Conservation (phyloP, 2,888 invertebrate genomes). For the Allygus modestus region DNA sequence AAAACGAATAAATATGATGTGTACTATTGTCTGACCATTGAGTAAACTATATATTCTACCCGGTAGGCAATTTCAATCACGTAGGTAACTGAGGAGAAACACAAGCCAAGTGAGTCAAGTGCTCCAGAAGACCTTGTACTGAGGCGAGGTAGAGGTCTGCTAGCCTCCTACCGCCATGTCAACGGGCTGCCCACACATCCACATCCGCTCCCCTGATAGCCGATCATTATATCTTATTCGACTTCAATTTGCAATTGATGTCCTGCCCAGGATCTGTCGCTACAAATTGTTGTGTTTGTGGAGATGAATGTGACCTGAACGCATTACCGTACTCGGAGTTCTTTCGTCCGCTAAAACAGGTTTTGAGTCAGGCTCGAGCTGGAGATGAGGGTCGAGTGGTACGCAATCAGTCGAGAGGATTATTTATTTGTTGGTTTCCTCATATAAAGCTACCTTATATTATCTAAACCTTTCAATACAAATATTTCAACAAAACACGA, state of each 20-base stretch:
- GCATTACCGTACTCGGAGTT: neutral
- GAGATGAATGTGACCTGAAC: neutral
- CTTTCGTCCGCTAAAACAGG: slow-evolving; percentile 6
- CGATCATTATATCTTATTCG: neutral
- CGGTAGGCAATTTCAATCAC: too few species aligned
- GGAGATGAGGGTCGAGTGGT: neutral
- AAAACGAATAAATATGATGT: too few species aligned
- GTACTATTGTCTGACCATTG: too few species aligned
- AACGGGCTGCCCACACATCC: neutral
- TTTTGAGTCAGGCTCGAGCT: neutral
- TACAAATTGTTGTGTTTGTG: neutral
- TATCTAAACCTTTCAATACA: too few species aligned
- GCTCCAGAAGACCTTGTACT: neutral
- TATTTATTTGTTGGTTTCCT: neutral
- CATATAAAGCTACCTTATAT: too few species aligned
- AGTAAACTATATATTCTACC: too few species aligned
- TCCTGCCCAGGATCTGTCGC: slow-evolving; percentile 17
- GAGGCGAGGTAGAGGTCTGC: neutral
- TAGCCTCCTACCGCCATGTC: slow-evolving; percentile 5
- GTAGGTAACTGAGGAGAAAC: too few species aligned
- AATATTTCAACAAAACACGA: too few species aligned
- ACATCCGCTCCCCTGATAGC: neutral
- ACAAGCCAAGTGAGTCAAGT: neutral
- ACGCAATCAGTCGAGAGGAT: neutral
- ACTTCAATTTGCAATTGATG: slow-evolving; percentile 16